These are phyloP conservation scores for Drosophila multiciliata DNA, from an alignment of 2,888 invertebrate genomes.

Conservation along the genomic window DNA sequence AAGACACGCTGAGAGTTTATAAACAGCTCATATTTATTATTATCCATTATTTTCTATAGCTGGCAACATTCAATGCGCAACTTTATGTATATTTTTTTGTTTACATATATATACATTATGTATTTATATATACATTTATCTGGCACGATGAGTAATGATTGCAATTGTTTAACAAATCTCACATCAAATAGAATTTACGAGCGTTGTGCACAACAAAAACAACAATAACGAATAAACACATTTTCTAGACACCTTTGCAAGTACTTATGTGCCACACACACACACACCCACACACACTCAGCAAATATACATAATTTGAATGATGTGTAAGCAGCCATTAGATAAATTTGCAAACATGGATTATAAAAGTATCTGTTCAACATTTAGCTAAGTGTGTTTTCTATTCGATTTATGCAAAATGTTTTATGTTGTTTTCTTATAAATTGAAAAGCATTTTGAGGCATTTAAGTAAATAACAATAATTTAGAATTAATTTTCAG, in stretches of 20 bases:
- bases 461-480: background rate
- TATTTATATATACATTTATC: background rate
- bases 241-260: constrained; percentile 6
- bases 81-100: background rate
- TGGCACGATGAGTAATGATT: constrained; percentile 25
- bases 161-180: constrained; percentile 36
- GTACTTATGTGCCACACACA: constrained; percentile 11
- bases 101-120: background rate
- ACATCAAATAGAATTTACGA: constrained; percentile 42
- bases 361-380: background rate
- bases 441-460: background rate
- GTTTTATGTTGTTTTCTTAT: background rate
- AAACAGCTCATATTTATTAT: constrained; percentile 8
- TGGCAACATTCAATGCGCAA: constrained; percentile 4
- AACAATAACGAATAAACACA: constrained; percentile 41
- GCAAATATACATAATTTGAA: background rate
- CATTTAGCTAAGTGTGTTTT: background rate
- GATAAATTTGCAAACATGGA: background rate
- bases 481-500: background rate
- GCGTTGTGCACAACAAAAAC: constrained; percentile 6
- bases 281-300: background rate
- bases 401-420: background rate
- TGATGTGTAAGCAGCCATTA: background rate
- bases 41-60: background rate
- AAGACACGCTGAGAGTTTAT: background rate